Conservation (phyloP, 1,140 invertebrate species). For the Drosophila kurseongensis region DNA sequence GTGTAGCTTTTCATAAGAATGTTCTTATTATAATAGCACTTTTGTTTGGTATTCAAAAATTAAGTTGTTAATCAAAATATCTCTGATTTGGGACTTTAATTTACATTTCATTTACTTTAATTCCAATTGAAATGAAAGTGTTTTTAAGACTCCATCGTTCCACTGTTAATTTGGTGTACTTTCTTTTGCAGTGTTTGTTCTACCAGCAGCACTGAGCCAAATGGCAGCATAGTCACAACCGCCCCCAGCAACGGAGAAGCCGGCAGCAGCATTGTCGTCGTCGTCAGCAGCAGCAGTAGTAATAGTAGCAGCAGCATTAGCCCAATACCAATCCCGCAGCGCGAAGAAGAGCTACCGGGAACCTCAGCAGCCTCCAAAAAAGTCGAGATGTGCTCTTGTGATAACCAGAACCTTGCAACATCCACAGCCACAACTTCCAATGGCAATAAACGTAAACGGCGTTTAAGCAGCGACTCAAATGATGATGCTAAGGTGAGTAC, state of each 20-base stretch:
- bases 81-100: too few species aligned
- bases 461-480: slow-evolving; percentile 50
- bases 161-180: slow-evolving; percentile 22
- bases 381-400: slow-evolving; percentile 51
- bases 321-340: slow-evolving; percentile 5
- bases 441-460: slow-evolving; percentile 67
- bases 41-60: too few species aligned
- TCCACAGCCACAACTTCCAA: slow-evolving; percentile 32
- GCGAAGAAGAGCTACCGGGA: slow-evolving; percentile 9
- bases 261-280: slow-evolving; percentile 34
- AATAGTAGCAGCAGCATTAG: slow-evolving; percentile 23
- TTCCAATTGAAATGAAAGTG: too few species aligned
- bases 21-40: too few species aligned
- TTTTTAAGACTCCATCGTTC: background rate
- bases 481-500: slow-evolving; percentile 60
- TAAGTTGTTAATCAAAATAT: too few species aligned
- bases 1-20: too few species aligned
- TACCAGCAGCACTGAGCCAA: slow-evolving; percentile 56
- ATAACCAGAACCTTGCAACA: slow-evolving; percentile 45
- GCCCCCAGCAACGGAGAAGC: slow-evolving; percentile 34
- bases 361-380: slow-evolving; percentile 5
- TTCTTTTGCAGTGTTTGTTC: slow-evolving; percentile 51
- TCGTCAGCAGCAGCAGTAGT: slow-evolving; percentile 32
- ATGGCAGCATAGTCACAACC: slow-evolving; percentile 41
- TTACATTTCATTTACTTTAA: too few species aligned